Evolutionary conservation across 2,797 vertebrate genomes (phyloP), one percentile per base, ranked within the genome.

Genomic region (Vireo griseus): DNA sequence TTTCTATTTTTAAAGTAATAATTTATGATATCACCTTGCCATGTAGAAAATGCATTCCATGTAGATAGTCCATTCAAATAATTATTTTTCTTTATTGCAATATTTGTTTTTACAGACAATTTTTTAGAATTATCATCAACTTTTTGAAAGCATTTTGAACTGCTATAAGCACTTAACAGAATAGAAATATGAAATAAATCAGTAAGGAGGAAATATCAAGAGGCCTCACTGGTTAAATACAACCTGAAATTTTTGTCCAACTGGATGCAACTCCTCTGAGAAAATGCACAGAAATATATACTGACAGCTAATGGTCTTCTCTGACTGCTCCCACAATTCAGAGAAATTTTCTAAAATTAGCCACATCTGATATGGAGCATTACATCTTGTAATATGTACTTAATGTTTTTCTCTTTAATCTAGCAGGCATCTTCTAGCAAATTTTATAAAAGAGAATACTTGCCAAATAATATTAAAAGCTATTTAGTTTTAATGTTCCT

Each of bases 391-490:
- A 75, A 66, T 95, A 78, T 74, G 82, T 88, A 45, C 40, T 66
- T 88, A 65, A 81, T 65, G 18, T 68, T 95, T 91, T 86, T 81
- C 62, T 66, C 79, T 92, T 96, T 94, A 95, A 95, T 94, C 69
- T 72, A 92, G 25, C 76, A 84, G 76, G 47, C 79, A 75, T 89
- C 81, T 69, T 93, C 82, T 72, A 94, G 54, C 61, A 83, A 88
- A 89, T 74, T 95, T 94, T 83, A 63, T 58, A 77, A 90, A 94
- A 84, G 37, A 95, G 67, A 52, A 72, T 58, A 88, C 66, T 88
- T 95, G 95, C 88, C 94, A 95, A 90, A 89, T 69, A 90, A 75
- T 95, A 92, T 94, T 94, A 92, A 95, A 95, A 95, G 59, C 82
- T 88, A 95, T 96, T 93, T 92, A 57, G 92, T 95, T 90, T 84